Base-by-base conservation (phyloP, 2,888 invertebrate genomes). In the Ischnura elegans region DNA sequence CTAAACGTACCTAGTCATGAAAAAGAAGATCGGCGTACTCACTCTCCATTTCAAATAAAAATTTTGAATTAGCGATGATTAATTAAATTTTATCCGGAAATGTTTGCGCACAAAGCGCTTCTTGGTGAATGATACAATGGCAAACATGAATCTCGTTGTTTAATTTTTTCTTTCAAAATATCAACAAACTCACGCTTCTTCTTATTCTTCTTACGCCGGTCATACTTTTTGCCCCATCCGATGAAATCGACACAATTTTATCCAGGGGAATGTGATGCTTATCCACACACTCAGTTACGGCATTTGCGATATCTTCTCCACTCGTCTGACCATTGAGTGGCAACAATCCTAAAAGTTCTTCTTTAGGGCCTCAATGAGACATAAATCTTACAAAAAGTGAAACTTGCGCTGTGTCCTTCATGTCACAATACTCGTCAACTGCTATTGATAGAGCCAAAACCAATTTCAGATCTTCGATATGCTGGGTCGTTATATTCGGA, bases 281-380 rank as follows among this genome's bases (percentile, higher is more conserved):
- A 25, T 61, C 21, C 19, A 61, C 25, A 25, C 61, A 61, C 61
- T 61, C 84, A 94, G 93, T 93, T 94, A 95, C 95, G 94, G 94
- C 94, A 95, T 95, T 95, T 94, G 95, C 95, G 86, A 95, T 95
- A 95, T 95, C 94, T 94, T 94, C 94, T 94, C 94, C 94, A 93
- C 93, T 93, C 45, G 94, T 94, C 86, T 94, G 94, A 93, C 94
- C 94, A 93, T 94, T 94, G 93, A 94, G 94, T 93, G 94, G 94
- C 93, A 94, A 94, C 94, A 94, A 94, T 94, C 94, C 94, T 93
- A 94, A 93, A 94, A 94, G 94, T 94, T 94, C 94, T 94, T 94
- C 94, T 94, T 94, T 94, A 93, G 94, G 94, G 93, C 94, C 94
- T 85, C 66, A 45, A 90, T 0, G 25, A 13, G 76, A 94, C 19